These are phyloP conservation scores for Euphonia xanthogaster DNA, from an alignment of 2,797 vertebrate species.

Conservation along the genomic window DNA sequence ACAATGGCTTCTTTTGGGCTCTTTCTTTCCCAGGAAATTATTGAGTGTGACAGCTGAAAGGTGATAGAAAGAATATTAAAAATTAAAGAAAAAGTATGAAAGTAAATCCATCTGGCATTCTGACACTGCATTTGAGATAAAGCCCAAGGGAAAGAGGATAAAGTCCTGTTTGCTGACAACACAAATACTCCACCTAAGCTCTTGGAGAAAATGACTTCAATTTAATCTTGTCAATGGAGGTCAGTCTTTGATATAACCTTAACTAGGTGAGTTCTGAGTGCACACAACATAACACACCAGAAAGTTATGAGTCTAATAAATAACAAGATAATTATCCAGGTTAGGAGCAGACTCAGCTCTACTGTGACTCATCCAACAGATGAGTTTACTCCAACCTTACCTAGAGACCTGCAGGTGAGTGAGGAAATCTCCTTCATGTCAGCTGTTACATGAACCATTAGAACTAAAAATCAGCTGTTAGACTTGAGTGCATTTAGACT, in stretches of 20 bases:
- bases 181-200: slow-evolving; percentile 9
- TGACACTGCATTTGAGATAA: slow-evolving; percentile 54
- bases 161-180: slow-evolving; percentile 59
- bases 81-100: slow-evolving; percentile 32
- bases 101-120: slow-evolving; percentile 36
- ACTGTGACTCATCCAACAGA: background rate
- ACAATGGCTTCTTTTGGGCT: background rate
- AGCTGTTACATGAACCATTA: background rate
- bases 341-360: background rate
- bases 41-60: slow-evolving; percentile 34
- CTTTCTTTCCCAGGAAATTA: background rate
- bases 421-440: background rate
- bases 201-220: slow-evolving; percentile 49
- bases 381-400: background rate
- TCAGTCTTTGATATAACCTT: slow-evolving; percentile 46
- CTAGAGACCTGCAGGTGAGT: background rate
- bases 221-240: slow-evolving; percentile 60
- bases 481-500: background rate
- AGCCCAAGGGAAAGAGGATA: slow-evolving; percentile 37
- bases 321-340: slow-evolving; percentile 3
- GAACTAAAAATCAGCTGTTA: background rate
- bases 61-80: slow-evolving; percentile 51
- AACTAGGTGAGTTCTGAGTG: background rate
- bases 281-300: background rate
- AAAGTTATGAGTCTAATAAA: slow-evolving; percentile 38